phyloP scores from a whole-genome alignment of 37 sponge, comb jelly and placozoan species.

The Ephydatia muelleri region DNA sequence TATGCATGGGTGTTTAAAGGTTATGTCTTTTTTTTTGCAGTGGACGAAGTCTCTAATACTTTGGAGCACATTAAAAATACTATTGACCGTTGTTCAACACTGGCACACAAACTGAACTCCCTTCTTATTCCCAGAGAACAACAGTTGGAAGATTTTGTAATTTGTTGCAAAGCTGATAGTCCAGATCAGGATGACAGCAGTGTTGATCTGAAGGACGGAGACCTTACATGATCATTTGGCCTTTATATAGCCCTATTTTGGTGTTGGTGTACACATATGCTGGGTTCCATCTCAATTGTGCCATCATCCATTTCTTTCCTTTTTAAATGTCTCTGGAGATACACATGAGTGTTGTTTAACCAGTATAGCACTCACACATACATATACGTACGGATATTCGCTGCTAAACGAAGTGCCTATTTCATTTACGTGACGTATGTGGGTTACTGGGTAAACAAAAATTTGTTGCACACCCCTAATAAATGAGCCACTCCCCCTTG shows the following conservation, averaged over 20 bases:
- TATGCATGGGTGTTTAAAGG: no score
- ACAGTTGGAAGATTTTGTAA: slow-evolving; percentile 26
- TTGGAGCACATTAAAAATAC: slow-evolving; percentile 22
- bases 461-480: no score
- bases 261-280: not conserved
- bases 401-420: no score
- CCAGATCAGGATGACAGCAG: not conserved
- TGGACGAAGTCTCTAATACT: slow-evolving; percentile 32
- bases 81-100: slow-evolving; percentile 34
- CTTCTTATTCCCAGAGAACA: slow-evolving; percentile 36
- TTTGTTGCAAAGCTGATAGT: not conserved
- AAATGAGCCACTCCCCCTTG: not conserved
- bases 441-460: no score
- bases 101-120: slow-evolving; percentile 41
- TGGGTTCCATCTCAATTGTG: no score
- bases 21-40: slow-evolving; percentile 21
- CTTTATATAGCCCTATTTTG: not conserved
- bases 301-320: no score
- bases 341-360: no score
- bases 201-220: not conserved
- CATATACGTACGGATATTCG: no score
- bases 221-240: not conserved
- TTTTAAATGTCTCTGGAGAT: no score
- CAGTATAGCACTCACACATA: no score
- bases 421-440: no score